These are phyloP conservation scores for Centroberyx gerrardi DNA, from an alignment of 2,797 vertebrate species.

Conservation along the genomic window DNA sequence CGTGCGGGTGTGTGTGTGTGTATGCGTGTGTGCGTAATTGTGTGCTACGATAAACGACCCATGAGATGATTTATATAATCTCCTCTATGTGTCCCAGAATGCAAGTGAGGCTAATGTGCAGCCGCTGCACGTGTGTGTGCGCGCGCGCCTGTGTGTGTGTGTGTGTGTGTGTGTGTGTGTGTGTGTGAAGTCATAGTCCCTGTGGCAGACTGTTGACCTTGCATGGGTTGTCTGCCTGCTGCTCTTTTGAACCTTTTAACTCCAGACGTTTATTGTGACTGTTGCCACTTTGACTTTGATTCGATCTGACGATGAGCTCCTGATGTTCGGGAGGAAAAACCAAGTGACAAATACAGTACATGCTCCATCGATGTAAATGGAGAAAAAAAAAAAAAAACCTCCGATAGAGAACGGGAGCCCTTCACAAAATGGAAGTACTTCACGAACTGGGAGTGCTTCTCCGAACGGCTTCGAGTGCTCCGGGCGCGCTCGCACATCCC, in stretches of 20 bases:
- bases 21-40: constrained; percentile 8
- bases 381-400: too few species aligned
- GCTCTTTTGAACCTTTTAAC: not conserved
- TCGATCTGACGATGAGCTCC: not conserved
- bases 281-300: not conserved
- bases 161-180: constrained; percentile 9
- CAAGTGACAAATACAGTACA: too few species aligned
- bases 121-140: not conserved
- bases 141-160: not conserved
- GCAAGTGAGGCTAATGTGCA: constrained; percentile 58
- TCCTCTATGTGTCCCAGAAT: constrained; percentile 51
- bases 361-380: too few species aligned
- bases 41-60: constrained; percentile 33
- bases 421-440: constrained; percentile 3
- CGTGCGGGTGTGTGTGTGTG: not conserved
- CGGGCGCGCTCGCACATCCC: not conserved
- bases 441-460: not conserved
- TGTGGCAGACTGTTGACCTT: constrained; percentile 41
- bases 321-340: not conserved
- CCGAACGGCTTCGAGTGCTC: constrained; percentile 1
- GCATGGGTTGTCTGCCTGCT: constrained; percentile 3
- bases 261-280: not conserved
- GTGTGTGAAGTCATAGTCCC: constrained; percentile 29
- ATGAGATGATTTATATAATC: constrained; percentile 56
- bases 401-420: too few species aligned